phyloP scores from a whole-genome alignment of 2,797 vertebrate species.

The Semaprochilodus insignis region DNA sequence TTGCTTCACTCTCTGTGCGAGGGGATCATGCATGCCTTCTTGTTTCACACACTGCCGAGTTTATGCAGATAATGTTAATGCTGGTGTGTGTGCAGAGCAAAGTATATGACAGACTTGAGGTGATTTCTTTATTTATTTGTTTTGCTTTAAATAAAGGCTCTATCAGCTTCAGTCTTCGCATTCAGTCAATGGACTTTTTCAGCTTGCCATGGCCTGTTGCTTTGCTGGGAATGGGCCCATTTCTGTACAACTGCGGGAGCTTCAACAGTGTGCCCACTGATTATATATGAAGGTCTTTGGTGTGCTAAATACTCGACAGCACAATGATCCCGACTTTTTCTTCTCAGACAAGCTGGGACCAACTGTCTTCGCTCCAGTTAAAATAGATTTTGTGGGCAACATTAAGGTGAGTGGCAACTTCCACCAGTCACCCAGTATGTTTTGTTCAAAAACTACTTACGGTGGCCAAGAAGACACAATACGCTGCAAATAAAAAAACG shows the following conservation, averaged over 20 bases:
- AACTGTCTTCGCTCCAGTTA: slow-evolving; percentile 98
- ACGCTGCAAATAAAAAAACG: too few species aligned
- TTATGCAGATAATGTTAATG: background rate
- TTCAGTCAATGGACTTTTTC: background rate
- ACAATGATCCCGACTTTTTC: slow-evolving; percentile 57
- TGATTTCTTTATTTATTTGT: background rate
- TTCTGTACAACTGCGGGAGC: slow-evolving; percentile 1
- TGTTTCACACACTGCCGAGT: slow-evolving; percentile 8
- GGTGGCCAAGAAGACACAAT: too few species aligned
- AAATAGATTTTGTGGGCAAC: slow-evolving; percentile 99
- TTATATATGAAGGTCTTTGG: background rate
- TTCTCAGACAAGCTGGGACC: slow-evolving; percentile 91
- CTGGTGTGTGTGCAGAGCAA: background rate
- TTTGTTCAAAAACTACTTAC: background rate
- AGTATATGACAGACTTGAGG: background rate
- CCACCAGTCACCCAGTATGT: background rate
- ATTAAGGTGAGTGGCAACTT: slow-evolving; percentile 87
- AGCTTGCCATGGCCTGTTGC: slow-evolving; percentile 7
- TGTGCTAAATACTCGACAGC: slow-evolving; percentile 21
- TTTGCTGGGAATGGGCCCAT: slow-evolving; percentile 7
- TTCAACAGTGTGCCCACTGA: slow-evolving; percentile 4
- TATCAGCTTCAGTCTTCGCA: background rate
- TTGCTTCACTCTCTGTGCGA: background rate
- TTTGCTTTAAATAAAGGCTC: background rate
- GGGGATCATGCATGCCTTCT: slow-evolving; percentile 1